Percentiles rank a stretch among this genome's conserved stretches.
phyloP scores from a whole-genome alignment of 2,888 invertebrate genomes.

The Trachelus iudaicus region DNA sequence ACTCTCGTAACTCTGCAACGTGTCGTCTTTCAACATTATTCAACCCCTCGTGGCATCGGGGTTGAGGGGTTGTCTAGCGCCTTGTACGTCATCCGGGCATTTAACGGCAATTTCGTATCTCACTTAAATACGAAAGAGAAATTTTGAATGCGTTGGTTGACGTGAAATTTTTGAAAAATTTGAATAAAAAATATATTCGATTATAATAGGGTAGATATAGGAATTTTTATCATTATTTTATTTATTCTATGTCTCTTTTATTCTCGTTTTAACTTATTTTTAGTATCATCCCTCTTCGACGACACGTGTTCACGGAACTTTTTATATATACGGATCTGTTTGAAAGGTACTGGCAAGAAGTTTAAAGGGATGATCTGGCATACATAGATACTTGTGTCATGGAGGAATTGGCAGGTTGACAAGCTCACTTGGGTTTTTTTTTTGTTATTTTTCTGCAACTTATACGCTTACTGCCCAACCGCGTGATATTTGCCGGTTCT shows the following conservation, averaged over 20 bases:
- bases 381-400: not conserved
- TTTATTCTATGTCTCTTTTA: not conserved
- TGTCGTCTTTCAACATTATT: slow-evolving; percentile 27
- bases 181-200: not conserved
- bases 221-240: not conserved
- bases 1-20: slow-evolving; percentile 19
- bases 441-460: not conserved
- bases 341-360: slow-evolving; percentile 45
- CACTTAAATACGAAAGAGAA: not conserved
- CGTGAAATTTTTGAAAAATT: not conserved
- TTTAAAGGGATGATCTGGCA: not conserved
- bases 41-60: slow-evolving; percentile 10
- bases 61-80: not conserved
- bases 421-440: not conserved
- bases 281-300: slow-evolving; percentile 40
- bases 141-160: not conserved
- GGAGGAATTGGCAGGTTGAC: not conserved
- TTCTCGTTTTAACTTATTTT: slow-evolving; percentile 25
- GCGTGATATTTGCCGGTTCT: slow-evolving; percentile 9
- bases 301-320: slow-evolving; percentile 50
- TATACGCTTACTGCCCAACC: not conserved
- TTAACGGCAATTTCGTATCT: not conserved
- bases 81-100: not conserved
- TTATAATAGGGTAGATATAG: not conserved
- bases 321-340: slow-evolving; percentile 47